Conservation (phyloP, 2,113 vertebrate species). For the Chaetorhynchus papuensis region DNA sequence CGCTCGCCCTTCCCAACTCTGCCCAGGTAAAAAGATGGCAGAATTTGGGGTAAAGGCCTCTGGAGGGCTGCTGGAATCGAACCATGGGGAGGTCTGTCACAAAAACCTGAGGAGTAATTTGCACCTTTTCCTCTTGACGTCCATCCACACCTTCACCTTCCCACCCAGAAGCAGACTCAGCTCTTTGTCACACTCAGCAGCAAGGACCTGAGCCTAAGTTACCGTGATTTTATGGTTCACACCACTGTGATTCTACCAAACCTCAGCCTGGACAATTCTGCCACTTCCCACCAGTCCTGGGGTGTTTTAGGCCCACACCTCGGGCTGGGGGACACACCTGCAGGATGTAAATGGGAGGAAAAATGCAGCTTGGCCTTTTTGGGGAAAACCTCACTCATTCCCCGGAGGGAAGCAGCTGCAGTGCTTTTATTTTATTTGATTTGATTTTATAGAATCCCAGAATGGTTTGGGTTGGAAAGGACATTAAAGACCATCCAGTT, state of each 20-base stretch:
- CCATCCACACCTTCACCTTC: not conserved
- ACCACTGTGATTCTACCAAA: not conserved
- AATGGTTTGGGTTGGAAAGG: not conserved
- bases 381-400: not conserved
- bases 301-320: rapidly evolving
- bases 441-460: not conserved
- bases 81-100: not conserved
- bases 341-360: too few relatives aligned
- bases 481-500: not conserved
- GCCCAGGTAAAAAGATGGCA: not conserved
- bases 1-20: not conserved
- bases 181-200: not conserved
- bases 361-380: rapidly evolving
- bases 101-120: not conserved
- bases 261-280: not conserved
- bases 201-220: rapidly evolving
- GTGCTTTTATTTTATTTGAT: not conserved
- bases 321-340: not conserved
- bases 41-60: not conserved
- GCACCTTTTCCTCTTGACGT: not conserved
- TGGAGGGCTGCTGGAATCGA: not conserved
- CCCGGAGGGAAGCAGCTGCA: too few relatives aligned
- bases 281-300: rapidly evolving
- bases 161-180: not conserved
- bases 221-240: not conserved